Percentiles rank a stretch among this genome's conserved stretches.
Conservation (phyloP, 2,888 invertebrate genomes). For the Diachrysia chrysitis region DNA sequence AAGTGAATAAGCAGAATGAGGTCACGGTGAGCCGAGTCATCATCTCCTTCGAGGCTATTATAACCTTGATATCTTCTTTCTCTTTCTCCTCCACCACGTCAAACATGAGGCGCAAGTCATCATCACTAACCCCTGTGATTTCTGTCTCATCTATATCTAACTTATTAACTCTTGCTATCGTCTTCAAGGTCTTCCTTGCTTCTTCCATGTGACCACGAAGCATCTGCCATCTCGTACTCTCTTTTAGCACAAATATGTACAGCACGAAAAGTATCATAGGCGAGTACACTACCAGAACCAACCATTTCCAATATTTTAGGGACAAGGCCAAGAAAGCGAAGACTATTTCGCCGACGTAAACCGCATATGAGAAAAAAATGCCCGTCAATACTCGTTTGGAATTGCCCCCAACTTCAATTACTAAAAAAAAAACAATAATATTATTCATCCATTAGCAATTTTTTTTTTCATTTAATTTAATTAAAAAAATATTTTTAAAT, state of each 20-base stretch:
- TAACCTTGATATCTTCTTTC: conserved; percentile 73
- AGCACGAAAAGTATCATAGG: conserved; percentile 72
- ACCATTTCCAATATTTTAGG: conserved; percentile 76
- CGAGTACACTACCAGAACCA: conserved; percentile 72
- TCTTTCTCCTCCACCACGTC: conserved; percentile 73
- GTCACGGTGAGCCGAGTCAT: conserved; percentile 74
- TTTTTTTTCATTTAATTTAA: background rate
- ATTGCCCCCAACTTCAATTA: conserved; percentile 80
- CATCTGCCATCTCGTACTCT: conserved; percentile 81
- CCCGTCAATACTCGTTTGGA: conserved; percentile 78
- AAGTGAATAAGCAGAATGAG: conserved; percentile 77
- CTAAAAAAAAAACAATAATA: conserved; percentile 64
- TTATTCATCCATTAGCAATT: background rate
- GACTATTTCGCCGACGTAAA: conserved; percentile 77
- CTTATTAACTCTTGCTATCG: conserved; percentile 72
- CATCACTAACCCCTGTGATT: conserved; percentile 69
- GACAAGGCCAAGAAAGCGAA: conserved; percentile 78
- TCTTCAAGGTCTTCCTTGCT: conserved; percentile 72
- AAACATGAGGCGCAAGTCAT: conserved; percentile 70
- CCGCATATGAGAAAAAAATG: conserved; percentile 77
- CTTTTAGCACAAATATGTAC: conserved; percentile 71
- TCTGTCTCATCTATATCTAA: conserved; percentile 67
- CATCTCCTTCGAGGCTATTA: conserved; percentile 76
- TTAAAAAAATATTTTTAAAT: background rate
- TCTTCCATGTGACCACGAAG: conserved; percentile 72